Evolutionary conservation across 2,113 vertebrate species (phyloP), one percentile per base, ranked within the genome.

Genomic region (Nothocercus julius): DNA sequence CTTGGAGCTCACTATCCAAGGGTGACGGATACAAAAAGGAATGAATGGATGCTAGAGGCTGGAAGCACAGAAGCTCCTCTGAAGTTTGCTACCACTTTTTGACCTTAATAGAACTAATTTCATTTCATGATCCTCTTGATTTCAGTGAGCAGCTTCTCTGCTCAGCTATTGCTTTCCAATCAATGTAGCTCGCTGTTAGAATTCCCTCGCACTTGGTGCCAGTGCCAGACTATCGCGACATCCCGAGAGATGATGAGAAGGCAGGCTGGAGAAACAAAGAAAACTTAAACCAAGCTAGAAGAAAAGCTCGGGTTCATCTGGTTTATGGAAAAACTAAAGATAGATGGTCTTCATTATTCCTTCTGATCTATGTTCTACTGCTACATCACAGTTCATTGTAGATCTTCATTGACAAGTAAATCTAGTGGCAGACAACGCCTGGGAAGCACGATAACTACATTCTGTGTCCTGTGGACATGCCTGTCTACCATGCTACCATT

Each of bases 91-190:
- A 42, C 32, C 67, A 76, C 64, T 88, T 91, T 85, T 51, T 87
- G 82, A 91, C 91, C 93, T 93, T 91, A 82, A 79, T 93, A 84
- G 64, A 81, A 72, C 85, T 89, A 8, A 28, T 73, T 92, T 86
- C 27, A 8, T n/a, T 89, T 63, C 11, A 5, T 45, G 64, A 54
- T 92, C 36, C 79, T 44, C 81, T 76, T 9, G 62, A 42, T 89
- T 92, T 91, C 62, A 8, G 24, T 67, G 49, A 73, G 28, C 4
- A 17, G 75, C 47, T 69, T 61, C 66, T 64, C 58, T 66, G 91
- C 58, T 82, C 74, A 54, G 58, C 70, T 34, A 7, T 40, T 0
- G 0, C 72, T 80, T 54, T 80, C 45, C 28, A 13, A 79, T 68
- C 30, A 4, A 14, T 7, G 34, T 36, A 53, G 62, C 44, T 90